These are phyloP conservation scores for Coregonus ussuriensis DNA, from an alignment of 2,797 vertebrate species.

Conservation along the genomic window DNA sequence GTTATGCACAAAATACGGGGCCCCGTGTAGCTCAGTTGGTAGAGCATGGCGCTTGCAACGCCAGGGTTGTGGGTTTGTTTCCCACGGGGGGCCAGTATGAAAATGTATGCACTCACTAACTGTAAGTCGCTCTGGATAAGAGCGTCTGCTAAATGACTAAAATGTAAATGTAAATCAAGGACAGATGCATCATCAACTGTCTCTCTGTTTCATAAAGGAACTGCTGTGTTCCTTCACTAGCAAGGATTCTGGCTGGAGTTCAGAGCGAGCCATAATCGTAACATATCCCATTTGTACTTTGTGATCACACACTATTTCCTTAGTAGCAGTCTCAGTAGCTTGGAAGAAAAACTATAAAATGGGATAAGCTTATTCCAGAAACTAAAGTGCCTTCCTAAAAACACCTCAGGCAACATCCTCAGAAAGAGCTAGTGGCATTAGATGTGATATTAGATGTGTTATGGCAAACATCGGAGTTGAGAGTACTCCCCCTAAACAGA, in stretches of 20 bases:
- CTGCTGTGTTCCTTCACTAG: conserved; percentile 14
- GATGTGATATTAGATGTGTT: background rate
- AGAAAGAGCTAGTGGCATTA: background rate
- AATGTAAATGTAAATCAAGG: conserved; percentile 20
- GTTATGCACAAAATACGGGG: background rate
- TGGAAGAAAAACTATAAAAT: conserved; percentile 1
- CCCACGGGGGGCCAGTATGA: too few relatives aligned
- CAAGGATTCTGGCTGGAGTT: background rate
- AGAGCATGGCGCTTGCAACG: too few relatives aligned
- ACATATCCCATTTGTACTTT: background rate
- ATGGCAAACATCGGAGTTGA: background rate
- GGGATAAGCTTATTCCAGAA: background rate
- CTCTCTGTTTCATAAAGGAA: conserved; percentile 29
- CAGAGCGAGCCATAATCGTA: background rate
- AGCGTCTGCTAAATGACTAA: too few relatives aligned
- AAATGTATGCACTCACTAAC: too few relatives aligned
- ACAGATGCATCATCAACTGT: conserved; percentile 23
- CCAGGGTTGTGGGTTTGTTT: too few relatives aligned
- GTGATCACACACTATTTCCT: background rate
- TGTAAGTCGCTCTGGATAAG: too few relatives aligned
- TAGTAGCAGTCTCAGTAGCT: conserved; percentile 13
- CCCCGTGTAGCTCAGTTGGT: too few relatives aligned
- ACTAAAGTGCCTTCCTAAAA: background rate
- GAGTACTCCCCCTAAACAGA: background rate
- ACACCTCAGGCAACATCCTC: background rate